Percentiles rank a stretch among this genome's conserved stretches.
phyloP scores from a whole-genome alignment of 1,140 invertebrate species.

The Helicoverpa armigera region DNA sequence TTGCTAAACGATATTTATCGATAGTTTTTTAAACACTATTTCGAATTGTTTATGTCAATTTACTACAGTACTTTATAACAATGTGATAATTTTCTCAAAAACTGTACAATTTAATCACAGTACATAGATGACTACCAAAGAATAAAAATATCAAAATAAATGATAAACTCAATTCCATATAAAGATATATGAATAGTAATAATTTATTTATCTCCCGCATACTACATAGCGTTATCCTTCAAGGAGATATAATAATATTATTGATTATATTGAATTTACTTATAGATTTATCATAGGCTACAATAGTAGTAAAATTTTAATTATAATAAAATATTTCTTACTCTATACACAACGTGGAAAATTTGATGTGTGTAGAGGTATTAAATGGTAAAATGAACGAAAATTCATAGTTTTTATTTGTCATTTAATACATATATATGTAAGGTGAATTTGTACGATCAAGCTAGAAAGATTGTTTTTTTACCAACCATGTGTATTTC shows the following conservation, averaged over 20 bases:
- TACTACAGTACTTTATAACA: not conserved
- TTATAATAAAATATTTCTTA: not conserved
- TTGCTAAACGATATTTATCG: no score
- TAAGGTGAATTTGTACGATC: not conserved
- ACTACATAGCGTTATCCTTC: constrained; percentile 15
- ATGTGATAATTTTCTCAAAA: not conserved
- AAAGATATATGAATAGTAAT: constrained; percentile 10
- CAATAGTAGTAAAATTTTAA: constrained; percentile 8
- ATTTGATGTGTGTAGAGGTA: not conserved
- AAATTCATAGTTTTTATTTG: not conserved
- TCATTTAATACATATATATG: constrained; percentile 2
- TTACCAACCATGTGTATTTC: no score
- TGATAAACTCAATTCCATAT: constrained; percentile 18
- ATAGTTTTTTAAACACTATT: no score
- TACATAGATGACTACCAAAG: constrained; percentile 27
- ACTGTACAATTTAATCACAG: not conserved
- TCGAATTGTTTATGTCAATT: not conserved
- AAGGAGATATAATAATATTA: constrained; percentile 22
- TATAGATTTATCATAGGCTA: constrained; percentile 34
- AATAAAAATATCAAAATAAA: constrained; percentile 37
- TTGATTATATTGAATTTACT: constrained; percentile 38
- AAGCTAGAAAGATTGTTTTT: not conserved
- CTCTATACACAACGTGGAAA: not conserved
- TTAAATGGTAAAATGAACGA: constrained; percentile 14
- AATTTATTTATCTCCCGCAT: constrained; percentile 40